These are phyloP conservation scores for Venusia cambrica DNA, from an alignment of 2,888 invertebrate genomes.

Conservation along the genomic window DNA sequence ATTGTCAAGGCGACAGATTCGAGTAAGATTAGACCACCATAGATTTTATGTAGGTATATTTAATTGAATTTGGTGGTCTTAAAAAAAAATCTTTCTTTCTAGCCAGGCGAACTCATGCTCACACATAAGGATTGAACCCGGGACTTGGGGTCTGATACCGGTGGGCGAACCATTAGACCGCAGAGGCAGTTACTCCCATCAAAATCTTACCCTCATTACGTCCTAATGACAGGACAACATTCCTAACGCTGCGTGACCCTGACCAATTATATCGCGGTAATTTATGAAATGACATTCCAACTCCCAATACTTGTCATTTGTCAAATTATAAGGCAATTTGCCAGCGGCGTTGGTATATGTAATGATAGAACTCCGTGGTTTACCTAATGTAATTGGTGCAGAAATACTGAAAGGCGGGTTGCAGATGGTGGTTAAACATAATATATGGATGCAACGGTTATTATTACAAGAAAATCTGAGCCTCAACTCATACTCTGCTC, in stretches of 20 bases:
- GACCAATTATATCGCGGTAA: conserved; percentile 56
- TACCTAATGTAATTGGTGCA: conserved; percentile 33
- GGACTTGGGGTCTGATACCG: too few species aligned
- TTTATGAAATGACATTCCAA: conserved; percentile 70
- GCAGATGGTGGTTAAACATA: conserved; percentile 10
- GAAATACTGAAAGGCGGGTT: conserved; percentile 21
- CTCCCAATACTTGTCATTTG: conserved; percentile 61
- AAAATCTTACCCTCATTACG: conserved; percentile 10
- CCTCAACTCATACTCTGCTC: too few species aligned
- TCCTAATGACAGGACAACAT: conserved; percentile 41
- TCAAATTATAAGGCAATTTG: conserved; percentile 58
- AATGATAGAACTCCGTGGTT: conserved; percentile 29
- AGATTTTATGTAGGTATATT: too few species aligned
- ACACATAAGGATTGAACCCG: too few species aligned
- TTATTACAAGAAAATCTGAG: not conserved
- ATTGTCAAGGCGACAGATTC: too few species aligned
- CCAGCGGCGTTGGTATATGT: conserved; percentile 35
- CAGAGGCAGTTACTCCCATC: conserved; percentile 4
- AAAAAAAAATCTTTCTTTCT: too few species aligned
- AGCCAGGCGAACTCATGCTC: too few species aligned
- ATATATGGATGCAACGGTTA: conserved; percentile 1
- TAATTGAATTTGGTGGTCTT: too few species aligned
- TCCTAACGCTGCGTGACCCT: conserved; percentile 56
- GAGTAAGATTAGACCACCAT: too few species aligned
- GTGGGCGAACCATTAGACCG: too few species aligned